Evolutionary conservation across 2,888 invertebrate species (phyloP), one percentile per base, ranked within the genome.

Genomic region (Campoplex nolae): DNA sequence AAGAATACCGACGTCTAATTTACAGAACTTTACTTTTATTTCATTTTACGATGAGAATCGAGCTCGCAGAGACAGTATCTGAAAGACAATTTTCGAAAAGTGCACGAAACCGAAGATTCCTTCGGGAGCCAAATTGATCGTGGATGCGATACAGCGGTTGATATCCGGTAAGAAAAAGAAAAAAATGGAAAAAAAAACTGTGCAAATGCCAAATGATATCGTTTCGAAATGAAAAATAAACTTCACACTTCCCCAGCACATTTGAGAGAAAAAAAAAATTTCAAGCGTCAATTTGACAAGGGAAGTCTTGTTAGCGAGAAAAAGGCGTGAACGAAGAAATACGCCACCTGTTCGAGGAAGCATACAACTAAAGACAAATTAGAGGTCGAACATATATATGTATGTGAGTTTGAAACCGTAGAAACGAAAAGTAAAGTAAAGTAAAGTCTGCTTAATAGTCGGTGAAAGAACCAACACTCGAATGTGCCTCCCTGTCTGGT

Each of bases 281-380:
- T 32, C 16, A 32, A 6, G 1, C 62, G 45, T 70, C 16, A 51
- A 67, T 65, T 38, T 32, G 62, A 62, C 62, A 62, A 62, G 68
- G 74, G 48, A 35, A 11, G 67, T 71, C 87, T 84, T 79, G 58
- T 84, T 76, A 82, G 75, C 45, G 54, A 48, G 54, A 65, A 42
- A 73, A 81, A 65, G 84, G 84, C 87, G 87, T 87, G 78, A 84
- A 78, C 45, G 68, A 42, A 32, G 62, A 48, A 70, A 80, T 56
- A 78, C 48, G 74, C 87, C 87, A 87, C 74, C 87, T 87, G 87
- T 82, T 82, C 18, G 54, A 73, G 68, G 42, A 32, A 38, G 35
- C 28, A 48, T 42, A 51, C 67, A 35, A 32, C 54, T 73, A 38
- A 51, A 73, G 80, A 80, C 42, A 73, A 65, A 73, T 74, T 51